Percentiles rank a stretch among this genome's conserved stretches.
These are phyloP conservation scores for Tamias sibiricus DNA, from an alignment of 2,113 vertebrate genomes.

Conservation along the genomic window DNA sequence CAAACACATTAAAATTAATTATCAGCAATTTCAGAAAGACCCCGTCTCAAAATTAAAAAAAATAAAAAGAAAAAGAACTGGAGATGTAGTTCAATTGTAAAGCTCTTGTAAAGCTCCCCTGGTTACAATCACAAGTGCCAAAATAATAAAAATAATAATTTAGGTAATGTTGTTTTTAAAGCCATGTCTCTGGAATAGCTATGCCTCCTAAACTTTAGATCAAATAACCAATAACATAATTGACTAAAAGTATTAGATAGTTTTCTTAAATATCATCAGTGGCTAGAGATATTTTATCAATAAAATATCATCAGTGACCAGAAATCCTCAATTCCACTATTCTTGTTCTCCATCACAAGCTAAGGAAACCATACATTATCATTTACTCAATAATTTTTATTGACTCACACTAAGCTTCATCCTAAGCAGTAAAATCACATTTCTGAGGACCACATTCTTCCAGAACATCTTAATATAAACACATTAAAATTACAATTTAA, in stretches of 20 bases:
- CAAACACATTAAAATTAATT: not conserved
- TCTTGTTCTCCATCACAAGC: not conserved
- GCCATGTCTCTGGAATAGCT: not conserved
- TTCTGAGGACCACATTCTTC: not conserved
- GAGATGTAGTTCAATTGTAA: too few species aligned
- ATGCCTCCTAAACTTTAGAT: not conserved
- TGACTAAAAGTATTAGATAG: not conserved
- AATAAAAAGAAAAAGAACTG: too few species aligned
- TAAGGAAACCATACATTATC: not conserved
- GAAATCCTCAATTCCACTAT: not conserved
- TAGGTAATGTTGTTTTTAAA: not conserved
- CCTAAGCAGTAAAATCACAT: not conserved
- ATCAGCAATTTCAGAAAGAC: too few species aligned
- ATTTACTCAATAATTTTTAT: not conserved
- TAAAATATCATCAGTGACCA: not conserved
- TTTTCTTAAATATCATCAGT: not conserved
- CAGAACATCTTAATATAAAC: not conserved
- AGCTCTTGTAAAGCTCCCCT: too few species aligned
- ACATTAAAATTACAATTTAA: not conserved
- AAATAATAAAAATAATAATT: too few species aligned
- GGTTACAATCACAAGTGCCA: too few species aligned
- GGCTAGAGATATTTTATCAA: too few species aligned
- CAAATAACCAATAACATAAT: not conserved
- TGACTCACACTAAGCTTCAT: not conserved
- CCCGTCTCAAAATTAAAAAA: too few species aligned